phyloP scores from a whole-genome alignment of 2,888 invertebrate genomes.

The Cataglyphis livida region DNA sequence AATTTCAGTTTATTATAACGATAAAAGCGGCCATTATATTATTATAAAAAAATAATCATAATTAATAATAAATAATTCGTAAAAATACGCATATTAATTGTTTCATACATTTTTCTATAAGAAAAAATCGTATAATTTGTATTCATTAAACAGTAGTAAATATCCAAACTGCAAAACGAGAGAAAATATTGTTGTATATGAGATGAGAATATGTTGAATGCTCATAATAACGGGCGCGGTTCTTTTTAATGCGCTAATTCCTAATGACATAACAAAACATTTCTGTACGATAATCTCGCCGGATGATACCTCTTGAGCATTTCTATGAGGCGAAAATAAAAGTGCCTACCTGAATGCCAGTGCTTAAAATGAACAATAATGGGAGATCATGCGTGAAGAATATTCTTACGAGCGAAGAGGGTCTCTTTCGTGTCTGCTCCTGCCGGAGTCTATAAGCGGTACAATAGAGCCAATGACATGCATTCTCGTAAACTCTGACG shows the following conservation, averaged over 20 bases:
- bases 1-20: not conserved
- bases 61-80: not conserved
- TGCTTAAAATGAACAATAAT: constrained; percentile 60
- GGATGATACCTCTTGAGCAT: not conserved
- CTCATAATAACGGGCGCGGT: not conserved
- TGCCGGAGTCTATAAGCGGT: constrained; percentile 55
- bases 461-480: constrained; percentile 74
- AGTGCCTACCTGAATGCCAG: constrained; percentile 4
- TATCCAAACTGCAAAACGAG: not conserved
- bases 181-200: not conserved
- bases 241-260: constrained; percentile 23
- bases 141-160: not conserved
- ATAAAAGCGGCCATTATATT: not conserved
- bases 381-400: constrained; percentile 66
- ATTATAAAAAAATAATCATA: not conserved
- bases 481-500: constrained; percentile 72
- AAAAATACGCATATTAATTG: not conserved
- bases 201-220: not conserved
- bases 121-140: not conserved
- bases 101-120: not conserved
- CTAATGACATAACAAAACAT: constrained; percentile 10
- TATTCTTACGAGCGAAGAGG: constrained; percentile 59
- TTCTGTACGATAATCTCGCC: constrained; percentile 6
- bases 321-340: constrained; percentile 28
- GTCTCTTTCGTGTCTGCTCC: constrained; percentile 49